These are phyloP conservation scores for Macaca fascicularis DNA, from an alignment of 2,113 vertebrate species.

Conservation along the genomic window T2T-MFA8v1.1 NC_088389.1:104895001-104895500, in stretches of 20 bases:
- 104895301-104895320: slow-evolving; percentile 74
- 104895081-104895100: background rate
- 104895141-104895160: slow-evolving; percentile 66
- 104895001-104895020: background rate
- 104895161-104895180: slow-evolving; percentile 69
- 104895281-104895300: slow-evolving; percentile 58
- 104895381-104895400: slow-evolving; percentile 36
- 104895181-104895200: slow-evolving; percentile 75
- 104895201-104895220: slow-evolving; percentile 74
- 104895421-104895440: slow-evolving; percentile 45
- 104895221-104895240: slow-evolving; percentile 80
- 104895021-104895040: background rate
- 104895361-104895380: slow-evolving; percentile 40
- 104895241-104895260: slow-evolving; percentile 80
- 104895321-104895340: slow-evolving; percentile 74
- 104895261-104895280: slow-evolving; percentile 73
- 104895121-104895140: background rate
- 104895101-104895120: background rate
- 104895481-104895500: background rate
- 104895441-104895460: slow-evolving; percentile 46
- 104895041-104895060: background rate
- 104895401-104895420: background rate
- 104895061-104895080: background rate
- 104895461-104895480: slow-evolving; percentile 43
- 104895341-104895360: slow-evolving; percentile 50